Evolutionary conservation across 2,888 invertebrate genomes (phyloP).

Genomic region (Amphipyra berbera): DNA sequence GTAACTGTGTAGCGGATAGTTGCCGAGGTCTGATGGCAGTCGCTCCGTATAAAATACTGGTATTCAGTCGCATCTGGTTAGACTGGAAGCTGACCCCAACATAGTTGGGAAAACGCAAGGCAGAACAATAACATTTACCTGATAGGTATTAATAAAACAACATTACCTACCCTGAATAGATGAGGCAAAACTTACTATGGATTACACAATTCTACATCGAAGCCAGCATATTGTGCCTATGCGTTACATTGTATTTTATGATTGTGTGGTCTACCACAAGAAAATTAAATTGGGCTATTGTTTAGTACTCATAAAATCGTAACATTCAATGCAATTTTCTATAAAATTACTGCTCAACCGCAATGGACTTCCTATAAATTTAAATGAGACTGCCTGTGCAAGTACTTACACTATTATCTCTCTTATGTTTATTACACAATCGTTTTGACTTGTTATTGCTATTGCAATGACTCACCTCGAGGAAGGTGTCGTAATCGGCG

Average conservation of each 20-base stretch:
- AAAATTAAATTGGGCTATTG: constrained; percentile 28
- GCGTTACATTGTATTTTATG: not conserved
- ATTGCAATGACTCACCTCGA: constrained; percentile 82
- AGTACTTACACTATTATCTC: constrained; percentile 6
- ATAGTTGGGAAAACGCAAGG: no score
- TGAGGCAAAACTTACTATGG: not conserved
- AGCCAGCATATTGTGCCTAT: not conserved
- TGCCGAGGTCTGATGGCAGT: no score
- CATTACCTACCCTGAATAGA: no score
- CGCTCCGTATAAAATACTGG: no score
- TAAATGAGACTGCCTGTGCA: constrained; percentile 8
- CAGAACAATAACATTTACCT: no score
- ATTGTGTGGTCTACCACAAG: constrained; percentile 32
- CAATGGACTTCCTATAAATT: constrained; percentile 53
- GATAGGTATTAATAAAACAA: no score
- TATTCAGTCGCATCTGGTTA: no score
- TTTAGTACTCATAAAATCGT: constrained; percentile 22
- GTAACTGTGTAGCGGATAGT: no score
- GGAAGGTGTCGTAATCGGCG: constrained; percentile 94
- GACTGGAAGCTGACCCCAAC: no score
- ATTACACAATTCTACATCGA: not conserved
- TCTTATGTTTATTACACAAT: constrained; percentile 13
- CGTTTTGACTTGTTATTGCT: constrained; percentile 4
- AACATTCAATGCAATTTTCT: constrained; percentile 26
- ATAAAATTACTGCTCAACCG: constrained; percentile 21